Percentiles rank a stretch among this genome's conserved stretches.
phyloP scores from a whole-genome alignment of 2,888 invertebrate species.

The Myathropa florea region DNA sequence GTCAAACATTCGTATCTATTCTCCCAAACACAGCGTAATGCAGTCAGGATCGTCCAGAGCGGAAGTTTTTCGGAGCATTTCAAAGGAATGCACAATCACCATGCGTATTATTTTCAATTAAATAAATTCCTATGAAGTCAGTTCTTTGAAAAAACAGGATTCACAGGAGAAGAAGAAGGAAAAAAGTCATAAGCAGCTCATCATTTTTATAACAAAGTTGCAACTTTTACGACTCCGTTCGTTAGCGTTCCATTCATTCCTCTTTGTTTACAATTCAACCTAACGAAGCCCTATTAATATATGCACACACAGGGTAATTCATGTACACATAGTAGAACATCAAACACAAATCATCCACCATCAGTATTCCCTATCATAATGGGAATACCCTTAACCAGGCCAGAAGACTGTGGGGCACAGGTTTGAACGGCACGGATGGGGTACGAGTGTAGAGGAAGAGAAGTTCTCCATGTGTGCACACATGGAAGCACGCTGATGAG shows the following conservation, averaged over 20 bases:
- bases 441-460: background rate
- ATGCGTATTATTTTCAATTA: background rate
- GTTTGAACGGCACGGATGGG: conserved; percentile 15
- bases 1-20: too few relatives aligned
- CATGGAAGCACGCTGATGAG: background rate
- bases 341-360: conserved; percentile 50
- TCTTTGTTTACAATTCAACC: conserved; percentile 53
- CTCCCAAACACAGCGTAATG: too few relatives aligned
- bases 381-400: conserved; percentile 30
- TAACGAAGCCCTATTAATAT: conserved; percentile 66
- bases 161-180: background rate
- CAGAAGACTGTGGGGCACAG: conserved; percentile 14
- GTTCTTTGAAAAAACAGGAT: background rate
- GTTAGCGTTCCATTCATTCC: conserved; percentile 44
- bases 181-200: conserved; percentile 7
- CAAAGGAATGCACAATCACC: background rate
- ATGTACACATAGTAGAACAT: conserved; percentile 29
- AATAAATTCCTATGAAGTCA: background rate
- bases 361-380: conserved; percentile 13
- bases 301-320: conserved; percentile 7
- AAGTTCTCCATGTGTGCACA: background rate
- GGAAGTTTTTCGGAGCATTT: background rate
- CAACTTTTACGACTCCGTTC: conserved; percentile 47
- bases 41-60: too few relatives aligned
- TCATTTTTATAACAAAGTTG: conserved; percentile 37